These are phyloP conservation scores for Platalea minor DNA, from an alignment of 2,797 vertebrate species.

Conservation along the genomic window DNA sequence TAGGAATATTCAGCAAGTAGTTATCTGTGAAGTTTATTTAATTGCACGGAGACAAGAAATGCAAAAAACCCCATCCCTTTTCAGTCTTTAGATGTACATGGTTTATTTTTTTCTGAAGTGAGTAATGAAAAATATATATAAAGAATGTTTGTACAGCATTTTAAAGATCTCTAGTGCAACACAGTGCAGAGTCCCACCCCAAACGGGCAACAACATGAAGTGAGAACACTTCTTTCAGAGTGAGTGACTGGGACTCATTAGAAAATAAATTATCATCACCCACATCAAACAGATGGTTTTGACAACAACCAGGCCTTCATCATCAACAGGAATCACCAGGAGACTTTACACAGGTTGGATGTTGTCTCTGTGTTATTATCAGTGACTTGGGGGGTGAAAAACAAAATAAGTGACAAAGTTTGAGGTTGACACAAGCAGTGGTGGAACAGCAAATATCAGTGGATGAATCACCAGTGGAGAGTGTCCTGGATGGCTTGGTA, in stretches of 20 bases:
- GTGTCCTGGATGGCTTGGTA: not conserved
- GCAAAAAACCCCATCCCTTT: not conserved
- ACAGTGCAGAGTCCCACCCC: not conserved
- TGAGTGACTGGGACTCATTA: not conserved
- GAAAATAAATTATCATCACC: not conserved
- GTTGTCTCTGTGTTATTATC: not conserved
- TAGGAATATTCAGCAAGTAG: not conserved
- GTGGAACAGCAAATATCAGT: not conserved
- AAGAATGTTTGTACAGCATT: not conserved
- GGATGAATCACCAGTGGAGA: not conserved
- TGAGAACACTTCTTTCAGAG: not conserved
- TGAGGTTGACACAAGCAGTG: not conserved
- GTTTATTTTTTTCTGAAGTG: not conserved
- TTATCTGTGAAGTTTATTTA: not conserved
- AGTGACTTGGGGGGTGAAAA: not conserved
- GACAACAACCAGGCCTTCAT: not conserved
- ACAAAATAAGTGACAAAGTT: not conserved
- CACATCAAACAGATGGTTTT: not conserved
- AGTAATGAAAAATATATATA: not conserved
- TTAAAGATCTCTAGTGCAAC: not conserved
- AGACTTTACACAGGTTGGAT: not conserved
- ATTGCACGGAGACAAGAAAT: not conserved
- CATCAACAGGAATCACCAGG: not conserved
- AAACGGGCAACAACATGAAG: not conserved
- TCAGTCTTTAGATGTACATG: not conserved